phyloP scores from a whole-genome alignment of 2,888 invertebrate genomes.

The Elmis aenea region DNA sequence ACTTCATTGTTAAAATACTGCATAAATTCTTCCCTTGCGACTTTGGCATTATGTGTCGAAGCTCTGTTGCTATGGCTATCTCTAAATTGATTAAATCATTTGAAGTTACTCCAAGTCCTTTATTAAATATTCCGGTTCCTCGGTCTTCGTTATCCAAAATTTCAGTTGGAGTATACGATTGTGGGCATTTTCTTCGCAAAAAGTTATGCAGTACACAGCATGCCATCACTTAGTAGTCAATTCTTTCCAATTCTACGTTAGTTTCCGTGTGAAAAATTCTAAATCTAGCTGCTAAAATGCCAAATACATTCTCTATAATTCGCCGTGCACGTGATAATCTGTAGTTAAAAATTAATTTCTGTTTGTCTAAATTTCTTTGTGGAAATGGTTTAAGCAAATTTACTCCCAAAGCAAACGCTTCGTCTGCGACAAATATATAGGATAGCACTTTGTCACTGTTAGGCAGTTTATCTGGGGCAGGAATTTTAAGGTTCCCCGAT shows the following conservation, averaged over 20 bases:
- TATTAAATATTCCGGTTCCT: slow-evolving; percentile 7
- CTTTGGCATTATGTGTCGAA: slow-evolving; percentile 6
- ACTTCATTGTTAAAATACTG: slow-evolving; percentile 12
- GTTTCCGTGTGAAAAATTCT: slow-evolving; percentile 19
- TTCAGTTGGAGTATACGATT: slow-evolving; percentile 12
- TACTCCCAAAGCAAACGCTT: slow-evolving; percentile 22
- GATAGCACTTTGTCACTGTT: slow-evolving; percentile 8
- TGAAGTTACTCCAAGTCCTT: no score
- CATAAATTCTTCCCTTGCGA: slow-evolving; percentile 10
- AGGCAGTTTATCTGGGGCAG: no score
- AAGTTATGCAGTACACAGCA: slow-evolving; percentile 21
- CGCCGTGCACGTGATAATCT: slow-evolving; percentile 20
- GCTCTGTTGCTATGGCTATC: slow-evolving; percentile 1
- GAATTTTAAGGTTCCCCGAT: slow-evolving; percentile 7
- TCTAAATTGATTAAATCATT: no score
- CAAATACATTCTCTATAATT: slow-evolving; percentile 20
- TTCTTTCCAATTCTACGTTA: slow-evolving; percentile 13
- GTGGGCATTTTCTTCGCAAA: slow-evolving; percentile 12
- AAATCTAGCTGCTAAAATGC: slow-evolving; percentile 19
- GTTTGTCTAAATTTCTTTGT: slow-evolving; percentile 4
- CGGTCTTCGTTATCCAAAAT: slow-evolving; percentile 11
- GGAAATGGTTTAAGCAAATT: slow-evolving; percentile 23
- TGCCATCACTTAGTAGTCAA: slow-evolving; percentile 18
- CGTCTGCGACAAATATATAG: slow-evolving; percentile 27
- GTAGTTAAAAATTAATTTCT: slow-evolving; percentile 25